Evolutionary conservation across 2,797 vertebrate genomes (phyloP).

Genomic region (Manis javanica): DNA sequence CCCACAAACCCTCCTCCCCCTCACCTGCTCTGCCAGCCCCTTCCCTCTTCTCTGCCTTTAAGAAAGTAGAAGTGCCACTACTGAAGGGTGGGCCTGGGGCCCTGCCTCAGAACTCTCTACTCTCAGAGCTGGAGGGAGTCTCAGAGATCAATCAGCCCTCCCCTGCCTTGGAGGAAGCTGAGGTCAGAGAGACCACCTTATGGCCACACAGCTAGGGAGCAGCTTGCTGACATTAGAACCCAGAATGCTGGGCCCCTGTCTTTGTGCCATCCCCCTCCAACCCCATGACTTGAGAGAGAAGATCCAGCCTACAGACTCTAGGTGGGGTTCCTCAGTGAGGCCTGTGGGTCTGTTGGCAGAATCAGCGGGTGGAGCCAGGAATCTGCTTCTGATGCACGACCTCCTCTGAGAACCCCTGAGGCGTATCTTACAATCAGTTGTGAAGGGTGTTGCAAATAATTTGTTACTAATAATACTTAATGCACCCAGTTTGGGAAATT

Average conservation of each 20-base stretch:
- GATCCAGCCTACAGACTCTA: not conserved
- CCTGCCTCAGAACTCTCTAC: not conserved
- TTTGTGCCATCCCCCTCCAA: not conserved
- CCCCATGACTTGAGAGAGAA: not conserved
- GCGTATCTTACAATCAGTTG: not conserved
- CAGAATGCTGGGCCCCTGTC: not conserved
- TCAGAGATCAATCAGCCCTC: not conserved
- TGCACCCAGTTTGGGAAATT: not conserved
- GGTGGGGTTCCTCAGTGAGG: not conserved
- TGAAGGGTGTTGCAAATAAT: slow-evolving; percentile 6
- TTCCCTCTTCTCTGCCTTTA: not conserved
- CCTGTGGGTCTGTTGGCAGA: not conserved
- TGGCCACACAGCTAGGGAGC: not conserved
- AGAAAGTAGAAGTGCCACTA: not conserved
- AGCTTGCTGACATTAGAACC: not conserved
- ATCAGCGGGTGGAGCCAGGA: not conserved
- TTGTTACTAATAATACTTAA: slow-evolving; percentile 49
- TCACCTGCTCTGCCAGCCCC: not conserved
- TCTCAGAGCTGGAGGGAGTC: not conserved
- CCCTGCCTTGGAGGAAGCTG: not conserved
- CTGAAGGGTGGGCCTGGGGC: not conserved
- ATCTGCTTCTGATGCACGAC: not conserved
- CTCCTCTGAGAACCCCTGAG: not conserved
- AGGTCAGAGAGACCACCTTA: not conserved
- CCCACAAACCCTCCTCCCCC: no score